Evolutionary conservation across 2,113 vertebrate species (phyloP), one percentile per base, ranked within the genome.

Genomic region (Lasiurus borealis): DNA sequence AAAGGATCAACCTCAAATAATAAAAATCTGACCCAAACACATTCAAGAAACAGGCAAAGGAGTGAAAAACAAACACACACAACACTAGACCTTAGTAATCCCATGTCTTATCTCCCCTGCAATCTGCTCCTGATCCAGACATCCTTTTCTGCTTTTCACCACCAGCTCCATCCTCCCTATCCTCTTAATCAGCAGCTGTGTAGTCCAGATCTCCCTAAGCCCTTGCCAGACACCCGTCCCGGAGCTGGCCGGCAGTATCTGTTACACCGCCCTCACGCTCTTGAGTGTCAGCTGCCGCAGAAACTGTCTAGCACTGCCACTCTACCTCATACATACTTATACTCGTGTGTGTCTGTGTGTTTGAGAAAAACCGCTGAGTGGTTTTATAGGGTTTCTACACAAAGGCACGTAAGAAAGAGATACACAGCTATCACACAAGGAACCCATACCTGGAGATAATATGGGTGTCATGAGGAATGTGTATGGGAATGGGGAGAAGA

Each of bases 171-270:
- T 40, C 36, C 40, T 66, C 11, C 8, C n/a, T 85, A 25, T 5
- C 27, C 54, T 40, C 44, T 52, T 21, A 2, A 68, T 9, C 85
- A 84, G 75, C 92, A 68, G 34, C 80, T 95, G 46, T 80, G 40
- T 93, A 85, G 69, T 59, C 36, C 85, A 90, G 62, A 84, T 78
- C 78, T 76, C n/a, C 50, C 46, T 27, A 68, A 88, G 50, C 18
- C 44, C 85, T 54, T 15, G 29, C 73, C 78, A 76, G 93, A 91
- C 50, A 44, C 15, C 64, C 68, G 64, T 27, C 10, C 0, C 9
- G 46, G 59, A 64, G 52, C 90, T 21, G 31, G 72, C 71, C 27
- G 23, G 72, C 78, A 68, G 69, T 84, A 72, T 54, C 85, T 92
- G 88, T n/a, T 86, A 76, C 68, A 3, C 46, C 19, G 85, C 34